phyloP scores from a whole-genome alignment of 2,888 invertebrate genomes.

The Caenorhabditis becei region DNA sequence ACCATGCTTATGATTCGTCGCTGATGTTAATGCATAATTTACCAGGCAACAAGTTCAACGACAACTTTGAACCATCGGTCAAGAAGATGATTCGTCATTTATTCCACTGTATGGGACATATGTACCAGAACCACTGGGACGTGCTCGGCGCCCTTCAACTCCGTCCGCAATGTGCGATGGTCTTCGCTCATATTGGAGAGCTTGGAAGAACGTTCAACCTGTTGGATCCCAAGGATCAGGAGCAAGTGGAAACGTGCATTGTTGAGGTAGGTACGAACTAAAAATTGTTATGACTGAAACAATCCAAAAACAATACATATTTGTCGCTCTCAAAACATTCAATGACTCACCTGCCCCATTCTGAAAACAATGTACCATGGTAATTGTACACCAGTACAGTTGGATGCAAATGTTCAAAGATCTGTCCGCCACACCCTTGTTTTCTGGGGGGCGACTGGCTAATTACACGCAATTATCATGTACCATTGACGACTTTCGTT shows the following conservation, averaged over 20 bases:
- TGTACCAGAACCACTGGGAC: constrained; percentile 80
- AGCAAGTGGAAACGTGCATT: constrained; percentile 65
- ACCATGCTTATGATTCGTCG: no score
- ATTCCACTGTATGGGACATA: constrained; percentile 80
- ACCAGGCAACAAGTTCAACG: constrained; percentile 73
- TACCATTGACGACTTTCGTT: constrained; percentile 8
- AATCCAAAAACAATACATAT: background rate
- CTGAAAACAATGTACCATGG: background rate
- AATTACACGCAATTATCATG: constrained; percentile 51
- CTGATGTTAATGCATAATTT: background rate
- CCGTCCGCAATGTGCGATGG: constrained; percentile 76
- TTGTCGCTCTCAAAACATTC: background rate
- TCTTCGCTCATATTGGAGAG: constrained; percentile 76
- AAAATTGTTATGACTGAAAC: no score
- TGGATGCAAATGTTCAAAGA: constrained; percentile 30
- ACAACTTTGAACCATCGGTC: constrained; percentile 75
- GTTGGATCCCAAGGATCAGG: constrained; percentile 67
- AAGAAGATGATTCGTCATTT: constrained; percentile 72
- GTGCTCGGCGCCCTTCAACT: constrained; percentile 75
- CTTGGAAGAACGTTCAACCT: constrained; percentile 65
- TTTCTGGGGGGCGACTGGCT: no score
- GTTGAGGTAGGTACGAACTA: constrained; percentile 31
- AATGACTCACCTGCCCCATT: background rate
- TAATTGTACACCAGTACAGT: background rate
- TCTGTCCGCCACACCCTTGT: constrained; percentile 17